Base-by-base conservation (phyloP, 2,888 invertebrate species). In the Troides helena region DNA sequence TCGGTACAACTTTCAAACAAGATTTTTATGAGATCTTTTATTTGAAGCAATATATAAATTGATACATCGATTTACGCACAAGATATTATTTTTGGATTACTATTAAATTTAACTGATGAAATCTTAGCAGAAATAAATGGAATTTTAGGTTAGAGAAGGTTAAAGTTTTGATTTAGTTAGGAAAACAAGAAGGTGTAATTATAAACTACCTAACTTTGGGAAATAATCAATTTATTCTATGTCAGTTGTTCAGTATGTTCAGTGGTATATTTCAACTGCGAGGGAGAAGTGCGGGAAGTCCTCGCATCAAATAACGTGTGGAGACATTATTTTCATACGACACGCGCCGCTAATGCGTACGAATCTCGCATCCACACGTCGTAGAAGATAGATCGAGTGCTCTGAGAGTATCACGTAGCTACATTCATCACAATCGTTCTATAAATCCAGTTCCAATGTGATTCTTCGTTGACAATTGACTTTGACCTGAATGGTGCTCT, bases 291-390 rank as follows among this genome's bases (percentile, higher is more conserved):
- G 61, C 65, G 65, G 64, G 70, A 68, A 65, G 65, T 63, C 53
- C 66, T 30, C 53, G 53, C 17, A 63, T 59, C 39, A 60, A 30
- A 21, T 8, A 25, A 53, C 50, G 61, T 66, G 65, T 62, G 50
- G 66, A 39, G 36, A 62, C 50, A 66, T 65, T 69, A 65, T 18
- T 65, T 65, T 61, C n/a, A 56, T 63, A 43, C 62, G 65, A 65
- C 65, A 57, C 58, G 63, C 63, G 63, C 63, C 62, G 12, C 59
- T 67, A 67, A 70, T 66, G 67, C 70, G 67, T 70, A 53, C 66
- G 67, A 70, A 67, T 70, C 61, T 65, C 67, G 56, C 56, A 67
- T 70, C 67, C 50, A 62, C 62, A 70, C 63, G 70, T 70, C 66
- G 59, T 14, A 39, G 60, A 67, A 70, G 70, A 70, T 70, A 60